Evolutionary conservation across 2,113 vertebrate species (phyloP).

Genomic region (Syngnathoides biaculeatus): DNA sequence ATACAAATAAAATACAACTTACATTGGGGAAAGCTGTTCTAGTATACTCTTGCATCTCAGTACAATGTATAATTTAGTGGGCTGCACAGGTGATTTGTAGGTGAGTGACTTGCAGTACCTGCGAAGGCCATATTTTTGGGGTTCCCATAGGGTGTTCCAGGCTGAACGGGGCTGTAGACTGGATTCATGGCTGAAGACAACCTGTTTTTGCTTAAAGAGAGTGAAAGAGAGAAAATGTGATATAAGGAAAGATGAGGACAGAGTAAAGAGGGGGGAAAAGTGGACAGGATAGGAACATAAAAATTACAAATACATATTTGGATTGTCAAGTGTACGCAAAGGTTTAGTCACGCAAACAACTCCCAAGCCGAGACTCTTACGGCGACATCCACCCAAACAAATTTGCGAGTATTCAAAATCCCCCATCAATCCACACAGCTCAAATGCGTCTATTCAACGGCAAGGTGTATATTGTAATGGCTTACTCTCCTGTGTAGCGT

Average conservation of each 20-base stretch:
- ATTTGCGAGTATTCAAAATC: slow-evolving; percentile 36
- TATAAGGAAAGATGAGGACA: background rate
- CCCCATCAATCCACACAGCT: slow-evolving; percentile 28
- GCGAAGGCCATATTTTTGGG: slow-evolving; percentile 97
- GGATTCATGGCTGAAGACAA: slow-evolving; percentile 94
- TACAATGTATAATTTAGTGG: background rate
- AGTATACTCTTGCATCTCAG: too few species aligned
- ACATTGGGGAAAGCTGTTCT: background rate
- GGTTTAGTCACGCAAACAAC: slow-evolving; percentile 18
- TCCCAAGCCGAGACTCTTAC: slow-evolving; percentile 32
- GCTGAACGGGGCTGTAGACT: slow-evolving; percentile 97
- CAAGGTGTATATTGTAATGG: slow-evolving; percentile 7
- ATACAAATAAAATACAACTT: too few species aligned
- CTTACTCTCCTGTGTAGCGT: slow-evolving; percentile 20
- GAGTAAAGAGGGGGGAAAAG: slow-evolving; percentile 6
- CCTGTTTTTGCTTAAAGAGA: slow-evolving; percentile 80
- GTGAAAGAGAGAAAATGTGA: slow-evolving; percentile 17
- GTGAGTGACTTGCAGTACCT: slow-evolving; percentile 67
- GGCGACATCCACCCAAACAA: slow-evolving; percentile 29
- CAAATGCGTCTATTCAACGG: slow-evolving; percentile 28
- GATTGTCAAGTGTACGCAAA: slow-evolving; percentile 23
- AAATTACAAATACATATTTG: slow-evolving; percentile 34
- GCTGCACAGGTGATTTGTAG: background rate
- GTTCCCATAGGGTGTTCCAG: slow-evolving; percentile 95
- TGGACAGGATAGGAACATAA: slow-evolving; percentile 21